phyloP scores from a whole-genome alignment of 2,888 invertebrate species.

The Venusia cambrica region DNA sequence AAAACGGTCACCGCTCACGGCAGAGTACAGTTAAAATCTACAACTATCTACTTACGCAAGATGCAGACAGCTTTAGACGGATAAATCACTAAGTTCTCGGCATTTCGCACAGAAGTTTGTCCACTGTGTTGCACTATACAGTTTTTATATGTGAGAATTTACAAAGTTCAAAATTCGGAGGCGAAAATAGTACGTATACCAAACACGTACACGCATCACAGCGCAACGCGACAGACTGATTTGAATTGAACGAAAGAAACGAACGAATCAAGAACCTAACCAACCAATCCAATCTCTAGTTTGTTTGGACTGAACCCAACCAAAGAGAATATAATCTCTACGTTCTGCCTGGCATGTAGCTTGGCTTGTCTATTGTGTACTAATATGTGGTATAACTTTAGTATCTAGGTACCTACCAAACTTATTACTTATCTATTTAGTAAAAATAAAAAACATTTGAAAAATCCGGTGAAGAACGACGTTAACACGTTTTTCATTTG shows the following conservation, averaged over 20 bases:
- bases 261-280: conserved; percentile 5
- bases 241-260: conserved; percentile 23
- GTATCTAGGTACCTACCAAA: too few relatives aligned
- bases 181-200: conserved; percentile 25
- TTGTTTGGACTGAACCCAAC: neutral
- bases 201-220: conserved; percentile 37
- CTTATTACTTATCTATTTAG: too few relatives aligned
- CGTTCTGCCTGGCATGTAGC: too few relatives aligned
- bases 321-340: conserved; percentile 3
- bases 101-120: conserved; percentile 44
- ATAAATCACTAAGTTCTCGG: conserved; percentile 40
- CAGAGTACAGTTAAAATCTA: conserved; percentile 72
- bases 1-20: conserved; percentile 47
- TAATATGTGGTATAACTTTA: too few relatives aligned
- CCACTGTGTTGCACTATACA: conserved; percentile 51
- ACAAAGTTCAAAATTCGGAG: conserved; percentile 53
- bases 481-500: too few relatives aligned
- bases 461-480: too few relatives aligned
- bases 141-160: conserved; percentile 48
- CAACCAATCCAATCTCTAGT: too few relatives aligned
- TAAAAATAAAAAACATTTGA: too few relatives aligned
- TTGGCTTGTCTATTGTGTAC: too few relatives aligned
- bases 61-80: conserved; percentile 48
- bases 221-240: conserved; percentile 61
- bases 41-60: conserved; percentile 62